Percentiles rank a stretch among this genome's conserved stretches.
Conservation (phyloP, 2,113 vertebrate species). For the Carlito syrichta region DNA sequence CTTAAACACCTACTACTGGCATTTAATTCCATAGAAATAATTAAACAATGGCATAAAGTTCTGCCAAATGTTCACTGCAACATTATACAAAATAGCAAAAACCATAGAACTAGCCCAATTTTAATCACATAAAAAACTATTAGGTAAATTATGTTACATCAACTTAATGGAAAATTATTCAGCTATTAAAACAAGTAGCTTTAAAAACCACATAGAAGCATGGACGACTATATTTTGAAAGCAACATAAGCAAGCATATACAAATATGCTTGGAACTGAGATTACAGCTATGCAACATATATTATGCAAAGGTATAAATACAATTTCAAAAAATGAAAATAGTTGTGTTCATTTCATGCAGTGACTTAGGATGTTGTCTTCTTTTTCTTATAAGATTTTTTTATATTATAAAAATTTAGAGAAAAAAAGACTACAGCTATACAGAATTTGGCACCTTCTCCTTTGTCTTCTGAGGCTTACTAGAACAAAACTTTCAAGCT, state of each 20-base stretch:
- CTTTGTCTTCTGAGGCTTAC: neutral
- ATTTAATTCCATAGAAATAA: constrained; percentile 18
- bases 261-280: neutral
- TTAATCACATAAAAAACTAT: neutral
- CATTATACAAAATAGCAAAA: neutral
- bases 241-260: neutral
- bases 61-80: neutral
- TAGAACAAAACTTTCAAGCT: neutral
- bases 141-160: neutral
- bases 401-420: constrained; percentile 2
- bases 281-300: neutral
- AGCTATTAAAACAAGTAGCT: constrained; percentile 2
- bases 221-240: neutral
- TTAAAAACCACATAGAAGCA: neutral
- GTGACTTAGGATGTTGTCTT: neutral
- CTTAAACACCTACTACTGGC: neutral
- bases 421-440: neutral
- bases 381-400: neutral
- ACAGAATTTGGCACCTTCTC: neutral
- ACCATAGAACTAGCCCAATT: neutral
- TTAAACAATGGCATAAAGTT: neutral
- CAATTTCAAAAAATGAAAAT: neutral
- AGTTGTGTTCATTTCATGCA: neutral
- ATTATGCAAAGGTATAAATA: neutral
- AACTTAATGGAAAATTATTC: constrained; percentile 22